Evolutionary conservation across 2,797 vertebrate species (phyloP), one percentile per base, ranked within the genome.

Genomic region (Crenichthys baileyi): DNA sequence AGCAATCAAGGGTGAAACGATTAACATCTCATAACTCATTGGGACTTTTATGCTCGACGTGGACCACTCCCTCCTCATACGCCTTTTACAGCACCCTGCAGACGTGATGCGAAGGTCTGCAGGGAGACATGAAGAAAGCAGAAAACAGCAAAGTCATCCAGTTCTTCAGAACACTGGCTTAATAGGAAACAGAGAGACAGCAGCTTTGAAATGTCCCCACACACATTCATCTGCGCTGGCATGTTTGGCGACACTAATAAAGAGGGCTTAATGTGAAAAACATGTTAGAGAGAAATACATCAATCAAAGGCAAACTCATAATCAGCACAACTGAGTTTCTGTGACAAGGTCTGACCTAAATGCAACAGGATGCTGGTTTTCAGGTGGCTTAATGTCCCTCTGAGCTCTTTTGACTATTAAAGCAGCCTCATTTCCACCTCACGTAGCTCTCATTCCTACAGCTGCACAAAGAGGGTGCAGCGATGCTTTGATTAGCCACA

Each of bases 401-500:
- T 80, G 83, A 84, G 76, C 46, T 6, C 83, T 80, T 89, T 87
- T 83, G 53, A 89, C 74, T 88, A 76, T 83, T 80, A 77, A 85
- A 88, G 89, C 82, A 50, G 67, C 65, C 78, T 88, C 77, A 86
- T 86, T 87, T 88, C 84, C 84, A 81, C 80, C 83, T 85, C 80
- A 79, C 82, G 51, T 71, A 31, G 86, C 90, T 83, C 70, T 24
- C 83, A 89, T 90, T 92, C 88, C 90, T 84, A 81, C 84, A 72
- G 80, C 12, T 31, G 51, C 89, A 92, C 94, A 94, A 94, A 90
- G 89, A 85, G 75, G 72, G 89, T 76, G 90, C 92, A 82, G 56
- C 31, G 85, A 85, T 79, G 91, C 94, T 94, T 94, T 93, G 92
- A 94, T 94, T 89, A 90, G 82, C 89, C 89, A 88, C 92, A 89